Base-by-base conservation (phyloP, 2,113 vertebrate species). In the Megalops atlanticus region DNA sequence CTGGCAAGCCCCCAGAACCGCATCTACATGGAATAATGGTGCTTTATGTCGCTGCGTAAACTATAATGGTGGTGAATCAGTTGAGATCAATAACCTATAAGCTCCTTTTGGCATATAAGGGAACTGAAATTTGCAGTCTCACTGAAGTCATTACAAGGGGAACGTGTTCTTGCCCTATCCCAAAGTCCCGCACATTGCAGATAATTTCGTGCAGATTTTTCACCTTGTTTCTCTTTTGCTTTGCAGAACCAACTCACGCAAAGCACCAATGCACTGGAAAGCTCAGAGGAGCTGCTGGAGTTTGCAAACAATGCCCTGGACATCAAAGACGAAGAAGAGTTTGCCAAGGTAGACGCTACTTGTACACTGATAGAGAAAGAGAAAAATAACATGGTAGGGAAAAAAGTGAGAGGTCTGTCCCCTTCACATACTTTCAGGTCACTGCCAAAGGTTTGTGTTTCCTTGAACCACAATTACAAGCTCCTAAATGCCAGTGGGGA, bases 211-310 rank as follows among this genome's bases (percentile, higher is more conserved):
- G n/a, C n/a, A 49, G 12, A 16, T 49, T 49, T 49, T 49, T 49
- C 0, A 24, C 8, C 21, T 15, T 18, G 7, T 72, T 76, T 38
- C 3, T 78, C 54, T 78, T 71, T 77, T 21, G 45, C 74, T 4
- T 84, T 36, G 8, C 72, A 98, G 97, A 96, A 91, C 86, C 96
- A 98, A 84, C 88, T 95, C 74, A 92, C 84, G 5, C 96, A 96
- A 58, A 97, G 96, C 84, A 93, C 81, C 81, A 91, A 79, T 47
- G 96, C 96, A n/a, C 83, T 98, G 82, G 92, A 95, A 84, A 96
- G 94, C 31, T 95, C 96, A 16, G 95, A 96, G 86, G 96, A 98
- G 84, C 92, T 99, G 1, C 89, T 98, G 71, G 93, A 96, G 76
- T 96, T 96, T 80, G 95, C 96, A 33, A 92, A 94, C 24, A 90